Evolutionary conservation across 2,888 invertebrate genomes (phyloP), one percentile per base, ranked within the genome.

Genomic region (Drosophila peninsularis): DNA sequence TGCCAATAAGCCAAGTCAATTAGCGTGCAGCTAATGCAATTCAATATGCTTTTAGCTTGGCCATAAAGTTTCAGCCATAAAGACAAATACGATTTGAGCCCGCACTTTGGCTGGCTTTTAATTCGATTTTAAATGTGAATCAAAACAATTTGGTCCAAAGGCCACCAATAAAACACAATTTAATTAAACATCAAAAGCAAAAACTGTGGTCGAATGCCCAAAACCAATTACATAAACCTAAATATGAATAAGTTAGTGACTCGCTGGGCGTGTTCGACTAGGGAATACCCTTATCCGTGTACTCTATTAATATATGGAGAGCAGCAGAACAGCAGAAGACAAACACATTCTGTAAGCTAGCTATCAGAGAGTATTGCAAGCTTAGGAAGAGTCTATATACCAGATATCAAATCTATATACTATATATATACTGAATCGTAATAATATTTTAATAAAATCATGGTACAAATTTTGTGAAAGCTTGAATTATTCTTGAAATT

Each of bases 1-100:
- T 69, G 44, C 63, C 78, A 45, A 45, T 45, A 27, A 27, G 27
- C 27, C 45, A 21, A 52, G 69, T 71, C 83, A 83, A 82, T 83
- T 83, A 83, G 87, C 67, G 69, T 62, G 68, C 36, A 65, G 62
- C 58, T 80, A 78, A 83, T 80, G 86, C 60, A 73, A 88, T 88
- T 82, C 61, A 57, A 49, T 49, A 60, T 41, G 37, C 50, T 50
- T 41, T 37, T 24, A 53, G 30, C 50, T 54, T 39, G 54, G 32
- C 14, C 54, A 41, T 39, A 62, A 75, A 56, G 53, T 78, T 58
- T 3, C 45, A 21, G 32, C 27, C 19, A 32, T 60, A 56, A 44
- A 53, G 36, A 32, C 11, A 53, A 49, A 21, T 44, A 36, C 54
- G 73, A 54, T 44, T 63, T 32, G 36, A 21, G n/a, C 52, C 5